Evolutionary conservation across 2,797 vertebrate genomes (phyloP).

Genomic region (Chromobotia macracanthus): DNA sequence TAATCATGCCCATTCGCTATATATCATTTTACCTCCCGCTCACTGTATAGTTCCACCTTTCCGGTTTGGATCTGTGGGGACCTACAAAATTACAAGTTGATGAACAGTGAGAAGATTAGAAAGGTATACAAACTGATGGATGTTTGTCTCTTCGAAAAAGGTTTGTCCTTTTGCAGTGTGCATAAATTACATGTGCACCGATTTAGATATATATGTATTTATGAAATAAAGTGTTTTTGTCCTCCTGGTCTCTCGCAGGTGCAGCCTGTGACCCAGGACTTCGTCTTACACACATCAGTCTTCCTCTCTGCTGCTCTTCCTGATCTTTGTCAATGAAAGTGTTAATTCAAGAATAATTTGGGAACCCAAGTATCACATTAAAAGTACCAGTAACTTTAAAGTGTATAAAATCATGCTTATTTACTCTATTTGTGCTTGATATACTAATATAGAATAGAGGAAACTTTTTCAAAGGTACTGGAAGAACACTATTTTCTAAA

Average conservation of each 20-base stretch:
- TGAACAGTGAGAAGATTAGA: not conserved
- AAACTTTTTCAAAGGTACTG: too few relatives aligned
- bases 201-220: conserved; percentile 4
- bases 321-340: not conserved
- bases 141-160: conserved; percentile 19
- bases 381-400: too few relatives aligned
- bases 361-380: not conserved
- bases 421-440: too few relatives aligned
- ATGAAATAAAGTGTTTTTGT: too few relatives aligned
- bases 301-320: conserved; percentile 27
- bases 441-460: too few relatives aligned
- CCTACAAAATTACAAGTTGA: conserved; percentile 21
- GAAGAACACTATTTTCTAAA: too few relatives aligned
- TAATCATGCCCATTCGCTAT: not conserved
- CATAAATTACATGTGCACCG: not conserved
- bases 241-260: not conserved
- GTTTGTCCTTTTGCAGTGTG: conserved; percentile 5
- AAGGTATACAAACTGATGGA: conserved; percentile 23
- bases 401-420: too few relatives aligned
- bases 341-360: not conserved
- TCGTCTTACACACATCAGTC: conserved; percentile 24
- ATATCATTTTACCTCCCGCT: not conserved
- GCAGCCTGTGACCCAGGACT: conserved; percentile 2
- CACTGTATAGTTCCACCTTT: conserved; percentile 18
- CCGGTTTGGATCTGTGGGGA: conserved; percentile 35